Percentiles rank a stretch among this genome's conserved stretches.
Conservation (phyloP, 2,888 invertebrate genomes). For the Morpho helenor region DNA sequence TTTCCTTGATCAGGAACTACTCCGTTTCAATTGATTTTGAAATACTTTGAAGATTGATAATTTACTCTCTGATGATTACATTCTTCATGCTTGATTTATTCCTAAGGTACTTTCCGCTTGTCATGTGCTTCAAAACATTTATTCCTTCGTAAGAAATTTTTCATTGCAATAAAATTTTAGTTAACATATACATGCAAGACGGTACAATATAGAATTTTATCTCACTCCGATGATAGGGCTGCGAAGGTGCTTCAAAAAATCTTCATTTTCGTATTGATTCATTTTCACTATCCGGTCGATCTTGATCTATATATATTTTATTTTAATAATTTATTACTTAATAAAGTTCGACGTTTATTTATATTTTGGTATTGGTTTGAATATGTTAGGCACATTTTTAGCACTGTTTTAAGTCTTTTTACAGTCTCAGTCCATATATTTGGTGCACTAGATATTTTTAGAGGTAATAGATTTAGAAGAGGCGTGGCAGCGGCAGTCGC, state of each 20-base stretch:
- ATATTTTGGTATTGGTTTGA: conserved; percentile 4
- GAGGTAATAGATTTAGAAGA: neutral
- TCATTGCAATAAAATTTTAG: conserved; percentile 2
- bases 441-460: conserved; percentile 3
- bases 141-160: conserved; percentile 1
- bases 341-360: conserved; percentile 5
- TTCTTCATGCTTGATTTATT: too few species aligned
- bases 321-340: neutral
- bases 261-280: neutral
- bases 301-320: conserved; percentile 1
- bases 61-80: neutral
- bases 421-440: conserved; percentile 13
- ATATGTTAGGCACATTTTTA: conserved; percentile 15
- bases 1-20: too few species aligned
- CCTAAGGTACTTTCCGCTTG: too few species aligned
- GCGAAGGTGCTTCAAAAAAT: neutral
- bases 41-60: neutral
- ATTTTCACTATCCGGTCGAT: neutral
- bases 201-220: conserved; percentile 5
- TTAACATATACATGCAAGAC: conserved; percentile 14
- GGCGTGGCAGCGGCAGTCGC: conserved; percentile 27
- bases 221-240: conserved; percentile 4
- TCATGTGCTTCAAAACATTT: neutral
- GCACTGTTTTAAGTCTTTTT: conserved; percentile 12
- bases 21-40: too few species aligned